Conservation (phyloP, 2,888 invertebrate genomes). For the Petrolisthes cinctipes region DNA sequence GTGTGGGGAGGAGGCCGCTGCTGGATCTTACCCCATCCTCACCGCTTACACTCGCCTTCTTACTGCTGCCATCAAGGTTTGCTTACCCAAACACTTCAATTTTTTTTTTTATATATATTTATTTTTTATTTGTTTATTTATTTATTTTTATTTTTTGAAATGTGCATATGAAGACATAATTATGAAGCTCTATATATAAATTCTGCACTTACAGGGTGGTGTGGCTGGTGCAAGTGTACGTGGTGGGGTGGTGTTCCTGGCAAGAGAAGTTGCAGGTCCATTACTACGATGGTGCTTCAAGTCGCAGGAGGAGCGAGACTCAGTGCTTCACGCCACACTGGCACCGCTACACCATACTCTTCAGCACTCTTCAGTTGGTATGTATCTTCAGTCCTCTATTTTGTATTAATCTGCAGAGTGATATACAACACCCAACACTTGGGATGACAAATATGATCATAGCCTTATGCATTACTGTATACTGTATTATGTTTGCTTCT, state of each 20-base stretch:
- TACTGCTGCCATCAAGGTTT: conserved; percentile 43
- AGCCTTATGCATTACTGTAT: not conserved
- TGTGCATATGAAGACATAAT: too few relatives aligned
- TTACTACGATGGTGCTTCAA: conserved; percentile 56
- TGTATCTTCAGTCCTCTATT: not conserved
- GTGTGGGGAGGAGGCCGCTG: conserved; percentile 58
- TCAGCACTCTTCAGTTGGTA: conserved; percentile 20
- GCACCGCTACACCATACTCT: conserved; percentile 58
- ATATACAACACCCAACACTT: not conserved
- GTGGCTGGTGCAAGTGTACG: conserved; percentile 42
- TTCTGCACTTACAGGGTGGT: conserved; percentile 26
- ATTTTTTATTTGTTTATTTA: too few relatives aligned
- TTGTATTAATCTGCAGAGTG: not conserved
- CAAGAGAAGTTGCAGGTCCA: conserved; percentile 57
- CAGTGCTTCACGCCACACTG: conserved; percentile 53
- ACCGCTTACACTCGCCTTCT: conserved; percentile 43
- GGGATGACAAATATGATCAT: too few relatives aligned
- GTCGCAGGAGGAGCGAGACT: conserved; percentile 46
- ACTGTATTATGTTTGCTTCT: not conserved
- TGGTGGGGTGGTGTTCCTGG: conserved; percentile 62
- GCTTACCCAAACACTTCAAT: not conserved
- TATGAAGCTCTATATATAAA: too few relatives aligned
- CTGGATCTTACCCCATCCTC: conserved; percentile 52
- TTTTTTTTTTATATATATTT: too few relatives aligned
- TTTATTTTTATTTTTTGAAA: too few relatives aligned